Conservation (phyloP, 2,113 vertebrate genomes). For the Gulo gulo region DNA sequence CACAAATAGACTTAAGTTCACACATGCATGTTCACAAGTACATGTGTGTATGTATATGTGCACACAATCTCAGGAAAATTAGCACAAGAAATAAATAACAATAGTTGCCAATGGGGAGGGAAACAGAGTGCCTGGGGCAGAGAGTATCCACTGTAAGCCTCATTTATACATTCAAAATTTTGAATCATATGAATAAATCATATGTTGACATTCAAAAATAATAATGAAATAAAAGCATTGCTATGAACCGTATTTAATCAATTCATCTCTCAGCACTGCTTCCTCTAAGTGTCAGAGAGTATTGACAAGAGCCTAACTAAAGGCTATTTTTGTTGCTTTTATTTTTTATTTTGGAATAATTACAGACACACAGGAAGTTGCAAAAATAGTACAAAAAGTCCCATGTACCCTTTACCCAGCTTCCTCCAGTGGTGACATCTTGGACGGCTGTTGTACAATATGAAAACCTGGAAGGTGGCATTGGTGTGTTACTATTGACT, state of each 20-base stretch:
- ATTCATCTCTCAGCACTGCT: neutral
- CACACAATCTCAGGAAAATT: neutral
- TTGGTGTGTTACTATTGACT: neutral
- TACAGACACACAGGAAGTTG: constrained; percentile 50
- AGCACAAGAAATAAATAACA: neutral
- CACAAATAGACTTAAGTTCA: neutral
- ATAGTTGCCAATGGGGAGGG: neutral
- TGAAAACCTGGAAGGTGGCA: neutral
- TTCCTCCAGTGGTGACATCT: neutral
- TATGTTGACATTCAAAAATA: neutral
- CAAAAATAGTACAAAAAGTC: constrained; percentile 46
- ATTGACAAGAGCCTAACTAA: neutral
- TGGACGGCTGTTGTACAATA: neutral
- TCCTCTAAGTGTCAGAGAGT: neutral
- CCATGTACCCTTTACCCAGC: neutral
- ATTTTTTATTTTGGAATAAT: constrained; percentile 63
- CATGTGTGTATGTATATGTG: neutral
- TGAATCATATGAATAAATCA: neutral
- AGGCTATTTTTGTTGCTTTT: neutral
- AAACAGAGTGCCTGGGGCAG: neutral
- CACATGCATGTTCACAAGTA: neutral
- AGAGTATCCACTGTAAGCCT: neutral
- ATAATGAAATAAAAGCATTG: neutral
- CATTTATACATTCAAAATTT: neutral
- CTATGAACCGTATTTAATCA: neutral